Conservation (phyloP, 2,888 invertebrate species). For the Oscheius sp. region DNA sequence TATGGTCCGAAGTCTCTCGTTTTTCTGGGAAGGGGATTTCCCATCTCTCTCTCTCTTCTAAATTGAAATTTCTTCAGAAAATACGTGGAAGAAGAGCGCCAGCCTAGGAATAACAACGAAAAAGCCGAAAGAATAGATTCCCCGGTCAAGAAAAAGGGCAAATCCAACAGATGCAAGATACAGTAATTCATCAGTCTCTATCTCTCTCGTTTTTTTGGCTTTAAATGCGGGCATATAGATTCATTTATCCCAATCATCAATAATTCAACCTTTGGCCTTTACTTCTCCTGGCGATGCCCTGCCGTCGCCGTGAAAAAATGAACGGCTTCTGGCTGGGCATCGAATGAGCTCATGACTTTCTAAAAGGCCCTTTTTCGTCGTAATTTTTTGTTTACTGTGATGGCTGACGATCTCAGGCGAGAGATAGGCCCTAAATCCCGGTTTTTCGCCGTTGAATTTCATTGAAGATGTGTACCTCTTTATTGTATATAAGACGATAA, state of each 20-base stretch:
- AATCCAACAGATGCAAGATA: conserved; percentile 56
- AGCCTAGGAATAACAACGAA: conserved; percentile 36
- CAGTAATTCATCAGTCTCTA: conserved; percentile 38
- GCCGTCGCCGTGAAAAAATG: neutral
- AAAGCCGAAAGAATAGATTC: conserved; percentile 39
- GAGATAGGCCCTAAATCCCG: conserved; percentile 9
- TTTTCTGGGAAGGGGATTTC: too few species aligned
- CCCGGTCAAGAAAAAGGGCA: conserved; percentile 48
- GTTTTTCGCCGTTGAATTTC: neutral
- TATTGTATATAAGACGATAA: too few species aligned
- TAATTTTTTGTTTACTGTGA: too few species aligned
- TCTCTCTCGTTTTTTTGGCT: neutral
- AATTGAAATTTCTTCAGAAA: conserved; percentile 32
- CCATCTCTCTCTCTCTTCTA: neutral
- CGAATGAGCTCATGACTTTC: conserved; percentile 12
- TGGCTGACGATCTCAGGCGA: neutral
- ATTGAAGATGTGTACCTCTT: too few species aligned
- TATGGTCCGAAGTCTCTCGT: too few species aligned
- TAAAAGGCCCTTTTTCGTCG: too few species aligned
- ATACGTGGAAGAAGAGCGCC: conserved; percentile 46
- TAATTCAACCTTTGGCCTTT: neutral
- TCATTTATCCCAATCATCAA: neutral
- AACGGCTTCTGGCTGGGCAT: neutral
- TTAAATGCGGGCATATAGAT: conserved; percentile 8
- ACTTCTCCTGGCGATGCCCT: neutral